Conservation (phyloP, 2,797 vertebrate species). For the Distichodus sexfasciatus region DNA sequence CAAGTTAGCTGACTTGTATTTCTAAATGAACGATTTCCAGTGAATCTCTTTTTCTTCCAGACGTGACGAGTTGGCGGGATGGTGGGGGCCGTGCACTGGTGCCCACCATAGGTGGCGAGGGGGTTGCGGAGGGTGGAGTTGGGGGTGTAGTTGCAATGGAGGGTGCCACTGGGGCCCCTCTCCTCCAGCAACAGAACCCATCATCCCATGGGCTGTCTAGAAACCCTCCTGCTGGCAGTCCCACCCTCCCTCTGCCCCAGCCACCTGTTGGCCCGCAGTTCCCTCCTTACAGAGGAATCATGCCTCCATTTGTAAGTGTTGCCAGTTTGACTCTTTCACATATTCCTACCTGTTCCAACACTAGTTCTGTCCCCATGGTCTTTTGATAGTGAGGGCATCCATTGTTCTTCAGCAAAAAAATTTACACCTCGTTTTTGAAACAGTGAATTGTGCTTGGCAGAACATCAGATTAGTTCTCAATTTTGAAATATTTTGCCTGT, state of each 20-base stretch:
- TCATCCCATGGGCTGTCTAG: constrained; percentile 74
- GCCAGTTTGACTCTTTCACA: too few species aligned
- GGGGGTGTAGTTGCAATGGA: constrained; percentile 78
- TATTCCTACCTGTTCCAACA: neutral
- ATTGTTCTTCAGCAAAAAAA: too few species aligned
- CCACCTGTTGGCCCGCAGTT: constrained; percentile 83
- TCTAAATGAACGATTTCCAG: too few species aligned
- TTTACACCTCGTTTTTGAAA: too few species aligned
- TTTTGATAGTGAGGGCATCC: too few species aligned
- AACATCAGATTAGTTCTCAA: too few species aligned
- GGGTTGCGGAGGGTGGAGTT: constrained; percentile 78
- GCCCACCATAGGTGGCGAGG: constrained; percentile 78
- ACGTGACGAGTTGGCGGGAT: constrained; percentile 92
- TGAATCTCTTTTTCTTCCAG: constrained; percentile 55
- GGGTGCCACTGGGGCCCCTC: constrained; percentile 74
- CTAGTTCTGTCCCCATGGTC: neutral
- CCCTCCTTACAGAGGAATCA: constrained; percentile 86
- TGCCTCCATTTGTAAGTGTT: constrained; percentile 87
- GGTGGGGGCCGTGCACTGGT: constrained; percentile 86
- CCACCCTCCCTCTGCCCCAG: constrained; percentile 77
- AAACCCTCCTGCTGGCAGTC: constrained; percentile 75
- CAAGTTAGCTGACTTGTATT: too few species aligned
- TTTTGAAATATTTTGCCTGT: too few species aligned
- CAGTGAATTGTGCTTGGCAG: too few species aligned
- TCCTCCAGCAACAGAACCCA: constrained; percentile 63